A percentile compares a stretch with the other conserved stretches of the same genome.
These are phyloP conservation scores for Noctua janthina DNA, from an alignment of 2,888 invertebrate genomes.

Conservation along the genomic window DNA sequence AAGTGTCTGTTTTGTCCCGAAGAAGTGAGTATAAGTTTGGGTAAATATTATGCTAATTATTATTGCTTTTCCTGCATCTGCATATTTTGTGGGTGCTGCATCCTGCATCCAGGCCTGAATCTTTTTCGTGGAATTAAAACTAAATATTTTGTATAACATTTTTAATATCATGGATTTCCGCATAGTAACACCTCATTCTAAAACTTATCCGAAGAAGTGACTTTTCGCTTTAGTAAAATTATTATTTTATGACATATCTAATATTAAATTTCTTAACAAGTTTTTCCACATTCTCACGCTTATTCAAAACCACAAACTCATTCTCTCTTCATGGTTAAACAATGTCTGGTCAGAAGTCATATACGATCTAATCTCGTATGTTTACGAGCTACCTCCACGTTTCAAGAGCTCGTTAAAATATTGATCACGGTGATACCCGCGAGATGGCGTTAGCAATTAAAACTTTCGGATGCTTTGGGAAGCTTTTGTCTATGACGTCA, in stretches of 20 bases:
- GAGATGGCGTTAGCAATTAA: slow-evolving; percentile 53
- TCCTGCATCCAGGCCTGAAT: no score
- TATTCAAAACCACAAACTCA: background rate
- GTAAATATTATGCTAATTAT: no score
- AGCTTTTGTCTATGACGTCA: slow-evolving; percentile 39
- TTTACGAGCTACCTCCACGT: slow-evolving; percentile 40
- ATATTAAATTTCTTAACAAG: background rate
- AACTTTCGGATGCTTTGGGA: slow-evolving; percentile 48
- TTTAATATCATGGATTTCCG: no score
- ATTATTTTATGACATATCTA: background rate
- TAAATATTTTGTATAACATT: no score
- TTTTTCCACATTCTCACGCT: background rate
- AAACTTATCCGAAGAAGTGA: no score
- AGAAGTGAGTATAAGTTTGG: no score
- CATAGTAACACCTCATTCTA: no score
- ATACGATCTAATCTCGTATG: slow-evolving; percentile 26
- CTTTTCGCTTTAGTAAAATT: no score
- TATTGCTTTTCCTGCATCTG: no score
- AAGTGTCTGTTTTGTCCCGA: background rate
- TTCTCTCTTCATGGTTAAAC: slow-evolving; percentile 13
- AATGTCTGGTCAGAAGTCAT: slow-evolving; percentile 37
- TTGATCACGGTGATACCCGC: slow-evolving; percentile 43
- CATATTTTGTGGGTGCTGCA: no score
- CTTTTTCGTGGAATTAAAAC: no score
- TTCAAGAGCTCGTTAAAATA: slow-evolving; percentile 55